Conservation (phyloP, 1,140 invertebrate genomes). For the Formica exsecta region DNA sequence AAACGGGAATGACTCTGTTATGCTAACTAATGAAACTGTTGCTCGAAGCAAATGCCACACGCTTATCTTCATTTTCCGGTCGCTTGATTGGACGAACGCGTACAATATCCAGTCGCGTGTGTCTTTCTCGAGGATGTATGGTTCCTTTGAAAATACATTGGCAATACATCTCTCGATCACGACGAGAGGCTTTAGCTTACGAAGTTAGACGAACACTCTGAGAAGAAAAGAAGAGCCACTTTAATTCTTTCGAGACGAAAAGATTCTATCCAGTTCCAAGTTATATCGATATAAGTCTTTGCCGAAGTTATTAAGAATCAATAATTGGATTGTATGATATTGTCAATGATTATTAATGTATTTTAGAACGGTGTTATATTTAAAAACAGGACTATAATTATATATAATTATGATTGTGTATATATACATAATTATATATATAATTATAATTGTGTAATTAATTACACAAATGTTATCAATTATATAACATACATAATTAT, state of each 20-base stretch:
- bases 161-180: background rate
- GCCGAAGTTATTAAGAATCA: background rate
- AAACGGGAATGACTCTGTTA: slow-evolving; percentile 68
- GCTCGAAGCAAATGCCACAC: slow-evolving; percentile 56
- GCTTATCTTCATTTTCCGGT: slow-evolving; percentile 67
- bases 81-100: slow-evolving; percentile 55
- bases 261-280: background rate
- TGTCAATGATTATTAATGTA: background rate
- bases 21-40: slow-evolving; percentile 72
- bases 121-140: background rate
- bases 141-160: background rate
- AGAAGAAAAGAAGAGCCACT: background rate
- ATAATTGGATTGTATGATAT: background rate
- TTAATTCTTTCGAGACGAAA: background rate
- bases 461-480: too few species aligned
- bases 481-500: too few species aligned
- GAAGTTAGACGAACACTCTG: background rate
- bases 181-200: slow-evolving; percentile 6
- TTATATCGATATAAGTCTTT: background rate
- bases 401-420: too few species aligned
- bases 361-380: background rate
- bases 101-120: slow-evolving; percentile 9
- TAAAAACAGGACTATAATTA: background rate
- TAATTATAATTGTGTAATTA: too few species aligned
- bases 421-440: too few species aligned